Evolutionary conservation across 2,888 invertebrate species (phyloP), one percentile per base, ranked within the genome.

Genomic region (Drosophila anomelani): DNA sequence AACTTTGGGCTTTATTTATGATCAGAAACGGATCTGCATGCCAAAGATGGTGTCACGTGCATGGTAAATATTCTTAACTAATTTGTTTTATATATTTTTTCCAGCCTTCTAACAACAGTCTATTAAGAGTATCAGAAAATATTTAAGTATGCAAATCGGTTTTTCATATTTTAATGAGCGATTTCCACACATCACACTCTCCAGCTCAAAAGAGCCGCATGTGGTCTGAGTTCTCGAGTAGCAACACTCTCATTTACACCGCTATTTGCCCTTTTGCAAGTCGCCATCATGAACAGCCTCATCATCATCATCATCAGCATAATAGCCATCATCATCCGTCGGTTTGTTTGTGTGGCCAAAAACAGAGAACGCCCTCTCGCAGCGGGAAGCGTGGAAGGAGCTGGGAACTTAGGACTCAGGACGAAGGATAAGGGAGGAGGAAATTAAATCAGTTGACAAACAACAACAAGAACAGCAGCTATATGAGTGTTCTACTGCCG

Each of bases 381-480:
- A 83, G 87, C 87, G 47, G 82, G 83, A 47, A 68, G 56, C 56
- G 55, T 44, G 62, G 7, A 29, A 39, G 9, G n/a, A 44, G 62
- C 46, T 41, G 46, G 17, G 39, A 20, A 9, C 53, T 6, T 47
- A n/a, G 58, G 23, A 34, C 64, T 32, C 15, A 36, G 34, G 53
- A 38, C 36, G 36, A 34, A 38, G 38, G 12, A 43, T 34, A 61
- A 72, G 64, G 70, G 78, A 69, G 78, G 80, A 80, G 85, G 81
- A 89, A 85, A 83, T 89, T 81, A 88, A 90, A 89, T 88, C 89
- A 88, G 86, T 89, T 89, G 88, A 88, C 89, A 90, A 85, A 75
- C 77, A 73, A 62, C 67, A 68, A 76, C 51, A 68, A 69, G 51
- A 57, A 63, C 58, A 60, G 56, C 69, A 62, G 80, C 81, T 62